Evolutionary conservation across 2,888 invertebrate genomes (phyloP).

Genomic region (Diplolepis rosae): DNA sequence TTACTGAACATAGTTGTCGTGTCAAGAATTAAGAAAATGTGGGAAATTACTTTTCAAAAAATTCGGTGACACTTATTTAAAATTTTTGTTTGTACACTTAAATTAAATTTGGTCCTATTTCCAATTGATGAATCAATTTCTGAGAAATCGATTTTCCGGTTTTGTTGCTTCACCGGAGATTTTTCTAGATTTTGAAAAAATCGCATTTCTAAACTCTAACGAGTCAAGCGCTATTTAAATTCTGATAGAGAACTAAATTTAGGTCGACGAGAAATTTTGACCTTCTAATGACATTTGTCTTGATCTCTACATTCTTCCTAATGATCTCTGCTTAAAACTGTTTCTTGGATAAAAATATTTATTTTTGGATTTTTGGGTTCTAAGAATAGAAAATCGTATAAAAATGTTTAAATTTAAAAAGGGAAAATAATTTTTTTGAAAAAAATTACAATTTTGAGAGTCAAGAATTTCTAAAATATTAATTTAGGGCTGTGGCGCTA

Average conservation of each 20-base stretch:
- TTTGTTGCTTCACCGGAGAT: not conserved
- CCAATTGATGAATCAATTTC: not conserved
- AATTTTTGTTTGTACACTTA: no score
- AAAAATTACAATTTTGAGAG: not conserved
- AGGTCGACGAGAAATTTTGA: not conserved
- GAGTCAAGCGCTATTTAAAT: not conserved
- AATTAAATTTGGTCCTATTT: not conserved
- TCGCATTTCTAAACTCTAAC: not conserved
- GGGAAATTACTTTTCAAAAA: no score
- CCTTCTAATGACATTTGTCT: not conserved
- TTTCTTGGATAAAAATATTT: not conserved
- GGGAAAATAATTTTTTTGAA: not conserved
- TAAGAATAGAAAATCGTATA: not conserved
- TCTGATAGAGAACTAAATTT: not conserved
- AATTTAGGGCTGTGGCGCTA: not conserved
- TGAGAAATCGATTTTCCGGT: not conserved
- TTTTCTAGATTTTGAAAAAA: not conserved
- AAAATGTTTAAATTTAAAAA: not conserved
- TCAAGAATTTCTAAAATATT: not conserved
- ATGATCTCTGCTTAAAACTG: no score
- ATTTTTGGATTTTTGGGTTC: not conserved
- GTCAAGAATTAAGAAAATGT: no score
- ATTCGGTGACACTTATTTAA: no score
- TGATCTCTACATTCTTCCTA: no score
- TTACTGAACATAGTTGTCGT: no score